A percentile compares a stretch with the other conserved stretches of the same genome.
These are phyloP conservation scores for Colistium nudipinnis DNA, from an alignment of 2,113 vertebrate species.

Conservation along the genomic window DNA sequence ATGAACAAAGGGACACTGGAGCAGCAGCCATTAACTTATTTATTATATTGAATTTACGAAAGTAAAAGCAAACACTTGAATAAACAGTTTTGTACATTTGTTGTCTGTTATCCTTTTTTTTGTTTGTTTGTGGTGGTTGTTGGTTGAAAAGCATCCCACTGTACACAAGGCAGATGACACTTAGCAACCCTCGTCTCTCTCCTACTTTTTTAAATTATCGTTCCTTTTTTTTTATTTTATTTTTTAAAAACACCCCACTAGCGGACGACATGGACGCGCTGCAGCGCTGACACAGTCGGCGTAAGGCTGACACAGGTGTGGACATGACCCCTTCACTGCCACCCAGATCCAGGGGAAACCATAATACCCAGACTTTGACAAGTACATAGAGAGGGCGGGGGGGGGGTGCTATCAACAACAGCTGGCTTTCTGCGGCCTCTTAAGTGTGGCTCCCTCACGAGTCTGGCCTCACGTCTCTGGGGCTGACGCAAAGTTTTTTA, in stretches of 20 bases:
- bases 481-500: background rate
- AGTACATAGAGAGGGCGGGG: background rate
- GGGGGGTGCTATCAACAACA: background rate
- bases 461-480: background rate
- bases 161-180: conserved; percentile 74
- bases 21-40: conserved; percentile 83
- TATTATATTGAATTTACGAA: conserved; percentile 86
- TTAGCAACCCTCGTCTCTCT: conserved; percentile 30
- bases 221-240: background rate
- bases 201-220: background rate
- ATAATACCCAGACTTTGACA: conserved; percentile 11
- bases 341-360: conserved; percentile 28
- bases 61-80: conserved; percentile 87
- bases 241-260: conserved; percentile 58
- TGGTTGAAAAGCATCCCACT: conserved; percentile 71
- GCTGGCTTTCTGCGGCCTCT: background rate
- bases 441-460: background rate
- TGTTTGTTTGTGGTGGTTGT: conserved; percentile 35
- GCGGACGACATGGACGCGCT: conserved; percentile 51
- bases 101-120: conserved; percentile 51
- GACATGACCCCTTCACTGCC: conserved; percentile 51
- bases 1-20: conserved; percentile 18
- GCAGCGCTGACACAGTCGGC: conserved; percentile 32
- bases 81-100: conserved; percentile 82
- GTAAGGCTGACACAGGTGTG: conserved; percentile 52